Conservation (phyloP, 2,888 invertebrate species). For the Nomada hirtipes region DNA sequence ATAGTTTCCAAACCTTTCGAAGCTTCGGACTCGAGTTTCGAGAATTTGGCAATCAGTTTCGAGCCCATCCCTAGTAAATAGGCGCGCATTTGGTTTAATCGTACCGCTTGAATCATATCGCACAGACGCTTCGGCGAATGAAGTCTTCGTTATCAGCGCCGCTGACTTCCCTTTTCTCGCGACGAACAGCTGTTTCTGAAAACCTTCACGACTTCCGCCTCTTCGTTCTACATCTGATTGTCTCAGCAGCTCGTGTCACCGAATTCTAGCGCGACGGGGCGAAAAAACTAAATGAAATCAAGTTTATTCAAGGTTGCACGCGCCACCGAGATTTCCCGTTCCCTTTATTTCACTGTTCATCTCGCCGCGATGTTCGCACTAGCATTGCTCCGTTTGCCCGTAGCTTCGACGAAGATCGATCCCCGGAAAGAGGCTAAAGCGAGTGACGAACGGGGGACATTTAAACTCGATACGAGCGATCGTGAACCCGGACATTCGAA, state of each 20-base stretch:
- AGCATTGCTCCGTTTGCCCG: neutral
- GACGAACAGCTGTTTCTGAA: neutral
- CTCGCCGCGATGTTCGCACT: too few species aligned
- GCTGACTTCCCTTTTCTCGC: neutral
- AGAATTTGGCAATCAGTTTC: too few species aligned
- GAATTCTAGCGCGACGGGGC: neutral
- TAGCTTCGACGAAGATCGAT: neutral
- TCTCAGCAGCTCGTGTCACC: neutral
- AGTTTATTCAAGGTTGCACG: neutral
- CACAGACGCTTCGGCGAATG: conserved; percentile 10
- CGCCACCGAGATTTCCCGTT: neutral
- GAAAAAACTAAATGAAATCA: neutral
- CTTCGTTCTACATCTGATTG: neutral
- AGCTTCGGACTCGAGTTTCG: too few species aligned
- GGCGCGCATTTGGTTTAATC: conserved; percentile 23
- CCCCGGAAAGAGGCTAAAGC: neutral
- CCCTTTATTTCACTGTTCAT: too few species aligned
- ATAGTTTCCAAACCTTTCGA: too few species aligned
- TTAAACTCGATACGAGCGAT: conserved; percentile 3
- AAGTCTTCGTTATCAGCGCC: neutral
- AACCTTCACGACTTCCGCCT: neutral
- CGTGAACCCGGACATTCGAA: conserved; percentile 6
- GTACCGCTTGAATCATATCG: neutral
- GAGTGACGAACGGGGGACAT: neutral
- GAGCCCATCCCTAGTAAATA: neutral